Evolutionary conservation across 1,140 invertebrate species (phyloP).

Genomic region (Araneus ventricosus): DNA sequence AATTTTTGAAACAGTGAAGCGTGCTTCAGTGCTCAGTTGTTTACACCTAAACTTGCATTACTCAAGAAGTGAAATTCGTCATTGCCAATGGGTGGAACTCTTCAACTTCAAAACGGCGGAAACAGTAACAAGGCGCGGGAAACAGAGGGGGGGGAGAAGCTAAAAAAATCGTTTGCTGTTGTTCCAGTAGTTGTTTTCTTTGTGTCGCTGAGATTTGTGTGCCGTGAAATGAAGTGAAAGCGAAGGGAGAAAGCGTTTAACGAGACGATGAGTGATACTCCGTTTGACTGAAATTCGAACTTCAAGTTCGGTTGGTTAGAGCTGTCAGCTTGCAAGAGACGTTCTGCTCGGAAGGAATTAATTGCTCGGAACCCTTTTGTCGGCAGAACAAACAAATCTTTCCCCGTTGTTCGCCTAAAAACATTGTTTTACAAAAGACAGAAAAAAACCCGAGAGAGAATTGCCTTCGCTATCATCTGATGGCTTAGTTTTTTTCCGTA

Average conservation of each 20-base stretch:
- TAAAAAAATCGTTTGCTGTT: not conserved
- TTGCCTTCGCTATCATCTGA: too few species aligned
- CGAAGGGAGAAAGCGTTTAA: not conserved
- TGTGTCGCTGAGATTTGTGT: not conserved
- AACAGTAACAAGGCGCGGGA: not conserved
- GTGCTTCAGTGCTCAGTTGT: too few species aligned
- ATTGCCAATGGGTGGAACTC: too few species aligned
- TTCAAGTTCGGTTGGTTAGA: not conserved
- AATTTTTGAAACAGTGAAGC: too few species aligned
- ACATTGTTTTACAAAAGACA: too few species aligned
- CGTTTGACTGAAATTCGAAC: not conserved
- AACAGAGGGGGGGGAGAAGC: not conserved
- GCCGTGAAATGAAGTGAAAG: not conserved
- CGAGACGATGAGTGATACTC: slow-evolving; percentile 7
- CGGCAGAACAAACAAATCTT: not conserved
- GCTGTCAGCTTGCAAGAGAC: not conserved
- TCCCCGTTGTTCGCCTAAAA: too few species aligned
- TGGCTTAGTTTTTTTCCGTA: too few species aligned
- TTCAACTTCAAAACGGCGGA: not conserved
- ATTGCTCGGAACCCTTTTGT: not conserved
- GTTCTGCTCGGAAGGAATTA: not conserved
- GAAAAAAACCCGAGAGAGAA: too few species aligned
- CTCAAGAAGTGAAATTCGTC: too few species aligned
- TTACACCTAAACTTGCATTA: too few species aligned
- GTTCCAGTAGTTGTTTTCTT: not conserved